Base-by-base conservation (phyloP, 2,797 vertebrate species). In the Strix occidentalis region DNA sequence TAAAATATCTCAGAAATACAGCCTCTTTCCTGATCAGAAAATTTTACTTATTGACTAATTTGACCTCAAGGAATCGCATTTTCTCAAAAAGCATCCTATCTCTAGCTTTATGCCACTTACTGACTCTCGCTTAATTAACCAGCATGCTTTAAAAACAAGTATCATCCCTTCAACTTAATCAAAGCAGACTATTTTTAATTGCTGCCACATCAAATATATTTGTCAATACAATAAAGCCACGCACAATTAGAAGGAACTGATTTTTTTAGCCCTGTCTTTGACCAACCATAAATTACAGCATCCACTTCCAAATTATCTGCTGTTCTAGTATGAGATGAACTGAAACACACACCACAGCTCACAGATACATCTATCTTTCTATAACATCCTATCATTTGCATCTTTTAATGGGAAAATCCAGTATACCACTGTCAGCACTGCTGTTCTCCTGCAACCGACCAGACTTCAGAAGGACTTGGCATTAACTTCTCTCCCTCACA, bases 71-170 rank as follows among this genome's bases (percentile, higher is more conserved):
- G 63, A 97, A 87, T 33, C 51, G 39, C 87, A 80, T 93, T 95
- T 95, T 88, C 58, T 86, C 75, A 83, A 46, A 75, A 94, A 56
- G 39, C 84, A 95, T 69, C 60, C 68, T 91, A 53, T 43, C 35
- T 91, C 78, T 39, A 78, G 33, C 82, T 95, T 90, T 72, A 45
- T 93, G 68, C 80, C 90, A 89, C 29, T 96, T 43, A 39, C 63
- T 83, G 91, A 84, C 90, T 92, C 65, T 77, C 91, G 75, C 90
- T 98, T 96, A 94, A 97, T 96, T 96, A 96, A 92, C 76, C 65
- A 93, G 65, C 61, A 82, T 87, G 53, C 65, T 96, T 97, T 90
- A 86, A 96, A 97, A 96, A 74, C 41, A 91, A 86, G 53, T 45
- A 86, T 50, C 4, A 0, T 66, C 82, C 76, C 93, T 87, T 91